Evolutionary conservation across 2,113 vertebrate species (phyloP).

Genomic region (Orcinus orca): DNA sequence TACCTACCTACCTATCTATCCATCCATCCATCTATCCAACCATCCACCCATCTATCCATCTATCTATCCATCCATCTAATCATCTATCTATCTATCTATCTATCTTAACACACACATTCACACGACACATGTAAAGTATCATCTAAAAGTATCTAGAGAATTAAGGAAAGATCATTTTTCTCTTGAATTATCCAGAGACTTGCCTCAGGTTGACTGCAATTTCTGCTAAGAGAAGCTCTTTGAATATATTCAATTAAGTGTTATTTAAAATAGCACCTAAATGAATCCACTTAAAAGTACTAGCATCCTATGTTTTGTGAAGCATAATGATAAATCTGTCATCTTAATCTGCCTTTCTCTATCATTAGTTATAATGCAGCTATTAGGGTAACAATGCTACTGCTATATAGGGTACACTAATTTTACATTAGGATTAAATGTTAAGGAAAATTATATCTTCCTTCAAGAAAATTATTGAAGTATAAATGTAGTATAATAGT

Average conservation of each 20-base stretch:
- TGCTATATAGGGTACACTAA: constrained; percentile 64
- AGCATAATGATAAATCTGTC: constrained; percentile 65
- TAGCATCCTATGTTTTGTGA: constrained; percentile 53
- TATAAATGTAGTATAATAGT: constrained; percentile 60
- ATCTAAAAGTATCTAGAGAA: not conserved
- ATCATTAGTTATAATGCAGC: constrained; percentile 64
- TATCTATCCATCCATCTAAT: not conserved
- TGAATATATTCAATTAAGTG: constrained; percentile 45
- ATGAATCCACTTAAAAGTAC: constrained; percentile 22
- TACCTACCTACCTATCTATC: no score
- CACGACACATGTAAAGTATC: not conserved
- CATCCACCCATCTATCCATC: not conserved
- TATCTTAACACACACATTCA: not conserved
- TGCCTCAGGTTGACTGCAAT: constrained; percentile 3
- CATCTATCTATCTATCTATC: not conserved
- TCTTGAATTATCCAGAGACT: constrained; percentile 12
- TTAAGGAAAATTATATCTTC: constrained; percentile 71
- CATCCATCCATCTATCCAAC: not conserved
- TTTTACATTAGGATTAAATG: constrained; percentile 57
- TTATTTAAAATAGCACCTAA: constrained; percentile 63
- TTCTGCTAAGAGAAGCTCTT: constrained; percentile 45
- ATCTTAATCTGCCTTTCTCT: constrained; percentile 54
- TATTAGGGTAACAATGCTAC: constrained; percentile 69
- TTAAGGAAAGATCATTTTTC: constrained; percentile 22
- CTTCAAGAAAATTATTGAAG: constrained; percentile 59